Conservation (phyloP, 2,888 invertebrate species). For the Nemoura dubitans region DNA sequence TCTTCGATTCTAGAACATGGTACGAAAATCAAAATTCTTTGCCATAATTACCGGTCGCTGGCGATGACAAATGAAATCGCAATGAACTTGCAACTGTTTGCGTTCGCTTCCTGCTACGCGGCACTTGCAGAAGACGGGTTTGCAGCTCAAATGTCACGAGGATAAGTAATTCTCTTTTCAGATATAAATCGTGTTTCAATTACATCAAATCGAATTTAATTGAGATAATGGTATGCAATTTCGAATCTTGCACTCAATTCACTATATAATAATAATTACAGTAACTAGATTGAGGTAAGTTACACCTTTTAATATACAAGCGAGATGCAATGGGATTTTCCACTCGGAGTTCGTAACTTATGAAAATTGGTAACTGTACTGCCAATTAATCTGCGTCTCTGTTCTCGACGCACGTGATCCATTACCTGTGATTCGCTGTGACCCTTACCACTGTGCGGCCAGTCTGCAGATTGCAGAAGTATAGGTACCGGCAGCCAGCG, state of each 20-base stretch:
- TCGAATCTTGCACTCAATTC: conserved; percentile 23
- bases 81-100: conserved; percentile 7
- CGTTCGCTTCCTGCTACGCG: not conserved
- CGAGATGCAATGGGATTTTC: not conserved
- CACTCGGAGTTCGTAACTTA: not conserved
- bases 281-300: not conserved
- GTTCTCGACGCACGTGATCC: too few relatives aligned
- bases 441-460: too few relatives aligned
- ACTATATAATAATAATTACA: conserved; percentile 18
- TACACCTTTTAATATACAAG: conserved; percentile 7
- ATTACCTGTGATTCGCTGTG: too few relatives aligned
- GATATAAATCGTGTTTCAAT: conserved; percentile 32
- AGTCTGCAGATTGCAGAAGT: too few relatives aligned
- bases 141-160: not conserved
- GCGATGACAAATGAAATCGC: conserved; percentile 7
- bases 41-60: not conserved
- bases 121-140: not conserved
- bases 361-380: not conserved
- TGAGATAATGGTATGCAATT: conserved; percentile 37
- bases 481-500: too few relatives aligned
- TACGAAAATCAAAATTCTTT: not conserved
- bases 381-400: not conserved
- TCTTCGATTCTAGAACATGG: not conserved
- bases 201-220: conserved; percentile 13
- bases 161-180: not conserved